A percentile compares a stretch with the other conserved stretches of the same genome.
phyloP scores from a whole-genome alignment of 2,888 invertebrate species.

The Lordiphosa andalusiaca region DNA sequence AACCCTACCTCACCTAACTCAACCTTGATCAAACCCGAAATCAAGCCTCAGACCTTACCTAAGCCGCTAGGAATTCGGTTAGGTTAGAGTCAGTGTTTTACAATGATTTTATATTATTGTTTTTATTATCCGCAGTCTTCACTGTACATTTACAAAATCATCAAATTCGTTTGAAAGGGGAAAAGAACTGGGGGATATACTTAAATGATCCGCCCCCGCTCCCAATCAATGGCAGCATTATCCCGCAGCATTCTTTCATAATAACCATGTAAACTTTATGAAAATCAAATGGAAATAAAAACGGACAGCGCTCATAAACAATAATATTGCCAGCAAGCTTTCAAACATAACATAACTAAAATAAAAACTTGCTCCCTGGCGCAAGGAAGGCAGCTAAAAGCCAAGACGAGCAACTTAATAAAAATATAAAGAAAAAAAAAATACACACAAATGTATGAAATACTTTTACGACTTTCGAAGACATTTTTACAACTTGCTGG shows the following conservation, averaged over 20 bases:
- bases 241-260: constrained; percentile 10
- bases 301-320: constrained; percentile 65
- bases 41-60: too few relatives aligned
- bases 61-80: too few relatives aligned
- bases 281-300: constrained; percentile 75
- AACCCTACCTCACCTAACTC: too few relatives aligned
- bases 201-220: too few relatives aligned
- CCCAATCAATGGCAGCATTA: too few relatives aligned
- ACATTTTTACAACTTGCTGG: constrained; percentile 73
- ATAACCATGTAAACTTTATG: constrained; percentile 69
- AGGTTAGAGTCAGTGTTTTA: too few relatives aligned
- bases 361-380: constrained; percentile 13
- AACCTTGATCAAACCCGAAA: too few relatives aligned
- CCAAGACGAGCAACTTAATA: constrained; percentile 60
- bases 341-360: constrained; percentile 42
- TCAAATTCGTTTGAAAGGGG: too few relatives aligned
- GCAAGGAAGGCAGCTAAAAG: constrained; percentile 30
- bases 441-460: constrained; percentile 59
- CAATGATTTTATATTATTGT: too few relatives aligned
- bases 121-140: too few relatives aligned
- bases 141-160: too few relatives aligned
- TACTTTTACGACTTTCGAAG: constrained; percentile 76
- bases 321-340: constrained; percentile 58
- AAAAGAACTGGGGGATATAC: too few relatives aligned
- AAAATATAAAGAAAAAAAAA: constrained; percentile 42